Conservation (phyloP, 2,797 vertebrate species). For the Fringilla coelebs region DNA sequence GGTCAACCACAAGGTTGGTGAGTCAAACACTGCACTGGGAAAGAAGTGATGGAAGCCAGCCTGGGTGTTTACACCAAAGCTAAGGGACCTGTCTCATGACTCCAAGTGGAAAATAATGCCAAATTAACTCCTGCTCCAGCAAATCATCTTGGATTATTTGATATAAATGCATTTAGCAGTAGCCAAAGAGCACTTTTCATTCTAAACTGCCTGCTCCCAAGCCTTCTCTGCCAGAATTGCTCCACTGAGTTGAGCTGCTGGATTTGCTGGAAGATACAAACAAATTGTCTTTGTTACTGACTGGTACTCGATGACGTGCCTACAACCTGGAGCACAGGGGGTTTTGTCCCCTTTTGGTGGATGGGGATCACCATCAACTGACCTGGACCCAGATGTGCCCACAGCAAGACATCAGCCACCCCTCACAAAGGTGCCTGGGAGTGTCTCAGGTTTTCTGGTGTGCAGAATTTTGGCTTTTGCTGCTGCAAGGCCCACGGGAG, state of each 20-base stretch:
- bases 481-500: not conserved
- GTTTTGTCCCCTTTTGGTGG: not conserved
- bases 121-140: not conserved
- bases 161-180: not conserved
- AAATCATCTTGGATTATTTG: not conserved
- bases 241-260: not conserved
- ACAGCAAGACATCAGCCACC: not conserved
- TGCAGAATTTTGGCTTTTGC: not conserved
- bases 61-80: not conserved
- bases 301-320: not conserved
- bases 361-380: not conserved
- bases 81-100: not conserved
- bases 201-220: not conserved
- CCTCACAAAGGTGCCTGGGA: not conserved
- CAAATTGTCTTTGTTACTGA: not conserved
- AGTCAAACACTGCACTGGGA: not conserved
- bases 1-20: not conserved
- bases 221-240: not conserved
- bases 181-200: not conserved
- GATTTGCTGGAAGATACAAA: not conserved
- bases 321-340: not conserved
- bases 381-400: not conserved
- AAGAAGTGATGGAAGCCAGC: not conserved
- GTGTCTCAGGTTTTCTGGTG: not conserved
- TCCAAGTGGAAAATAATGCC: not conserved